Percentiles rank a stretch among this genome's conserved stretches.
Evolutionary conservation across 1,140 invertebrate genomes (phyloP).

Genomic region (Penaeus japonicus): DNA sequence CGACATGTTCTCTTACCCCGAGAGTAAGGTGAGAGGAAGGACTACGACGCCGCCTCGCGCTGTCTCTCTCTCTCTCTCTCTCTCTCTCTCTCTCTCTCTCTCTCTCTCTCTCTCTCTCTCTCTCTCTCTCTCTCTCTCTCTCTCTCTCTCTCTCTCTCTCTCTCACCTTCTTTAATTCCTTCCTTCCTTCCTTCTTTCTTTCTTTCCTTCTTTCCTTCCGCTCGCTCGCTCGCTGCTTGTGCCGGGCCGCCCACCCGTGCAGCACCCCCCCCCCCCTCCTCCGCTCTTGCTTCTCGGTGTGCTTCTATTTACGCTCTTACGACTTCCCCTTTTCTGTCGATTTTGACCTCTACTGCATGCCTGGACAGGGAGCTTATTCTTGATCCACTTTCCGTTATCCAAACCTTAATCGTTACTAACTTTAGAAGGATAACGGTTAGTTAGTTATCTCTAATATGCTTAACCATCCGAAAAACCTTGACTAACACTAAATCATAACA

Average conservation of each 20-base stretch:
- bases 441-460: no score
- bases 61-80: not conserved
- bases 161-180: not conserved
- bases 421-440: no score
- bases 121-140: not conserved
- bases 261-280: not conserved
- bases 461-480: no score
- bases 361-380: no score
- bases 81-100: not conserved
- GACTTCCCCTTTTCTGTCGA: no score
- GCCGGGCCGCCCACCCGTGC: not conserved
- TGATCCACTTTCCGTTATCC: no score
- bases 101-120: not conserved
- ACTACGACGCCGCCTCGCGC: no score
- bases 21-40: constrained; percentile 45
- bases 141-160: not conserved
- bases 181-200: not conserved
- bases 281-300: no score
- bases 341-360: no score
- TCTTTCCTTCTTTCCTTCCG: not conserved
- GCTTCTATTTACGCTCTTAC: no score
- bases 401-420: no score
- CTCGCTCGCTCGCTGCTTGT: not conserved
- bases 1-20: constrained; percentile 44
- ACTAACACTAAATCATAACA: no score